Base-by-base conservation (phyloP, 1,140 invertebrate genomes). In the Sminthurinus signatus region DNA sequence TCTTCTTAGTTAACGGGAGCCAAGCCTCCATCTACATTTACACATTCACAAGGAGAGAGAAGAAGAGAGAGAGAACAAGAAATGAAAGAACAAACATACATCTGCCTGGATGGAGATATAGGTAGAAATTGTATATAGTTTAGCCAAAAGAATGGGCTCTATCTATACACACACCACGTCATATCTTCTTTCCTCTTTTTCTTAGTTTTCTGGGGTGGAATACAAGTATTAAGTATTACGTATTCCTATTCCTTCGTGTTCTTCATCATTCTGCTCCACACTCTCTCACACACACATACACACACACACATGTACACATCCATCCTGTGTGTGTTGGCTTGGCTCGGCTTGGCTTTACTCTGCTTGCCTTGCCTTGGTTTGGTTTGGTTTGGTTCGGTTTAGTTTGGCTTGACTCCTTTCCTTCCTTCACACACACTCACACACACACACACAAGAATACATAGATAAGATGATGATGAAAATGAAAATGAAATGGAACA, bases 181-280 rank as follows among this genome's bases (percentile, higher is more conserved):
- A 52, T 44, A 55, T 63, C 52, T 46, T 57, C 51, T 56, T 62
- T 63, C 54, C 52, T 52, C 61, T 52, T 52, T 63, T 63, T 63
- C 61, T 63, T 46, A 28, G 28, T 39, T 43, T 50, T 62, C 60
- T 62, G 56, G 56, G 56, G 43, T 36, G 58, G n/a, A 60, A 51
- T 42, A 39, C 36, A 59, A 44, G n/a, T n/a, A n/a, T n/a, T n/a
- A n/a, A 36, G 50, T 25, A 51, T 36, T 36, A 36, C 32, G 32
- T 36, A 5, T 36, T 36, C 5, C 5, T 52, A 8, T 52, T 10
- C 50, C 32, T 36, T 36, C 5, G 32, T 52, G 5, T 52, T 10
- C 50, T 52, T 48, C 46, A 8, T 48, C 19, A 14, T 52, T 23
- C 23, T 52, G 23, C 2, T 52, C 50, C 23, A 19, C 50, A 25